phyloP scores from a whole-genome alignment of 1,140 invertebrate genomes.

The Teleopsis dalmanni region DNA sequence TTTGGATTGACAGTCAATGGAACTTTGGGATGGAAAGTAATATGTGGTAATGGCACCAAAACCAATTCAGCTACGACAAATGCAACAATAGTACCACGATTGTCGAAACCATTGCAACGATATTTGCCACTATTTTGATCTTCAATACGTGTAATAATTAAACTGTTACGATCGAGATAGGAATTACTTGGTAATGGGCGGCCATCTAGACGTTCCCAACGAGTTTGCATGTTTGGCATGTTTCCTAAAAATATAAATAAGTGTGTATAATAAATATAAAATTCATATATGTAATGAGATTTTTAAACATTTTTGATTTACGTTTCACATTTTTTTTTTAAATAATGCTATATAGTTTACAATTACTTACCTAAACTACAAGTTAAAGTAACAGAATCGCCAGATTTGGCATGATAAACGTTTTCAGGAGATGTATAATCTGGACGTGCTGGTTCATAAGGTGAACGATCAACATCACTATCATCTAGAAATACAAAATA shows the following conservation, averaged over 20 bases:
- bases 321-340: too few relatives aligned
- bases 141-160: constrained; percentile 57
- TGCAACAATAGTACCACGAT: constrained; percentile 37
- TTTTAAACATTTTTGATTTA: too few relatives aligned
- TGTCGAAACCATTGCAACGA: constrained; percentile 58
- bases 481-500: too few relatives aligned
- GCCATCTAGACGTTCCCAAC: constrained; percentile 60
- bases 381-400: constrained; percentile 56
- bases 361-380: constrained; percentile 42
- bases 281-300: too few relatives aligned
- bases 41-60: constrained; percentile 53
- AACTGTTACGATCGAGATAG: constrained; percentile 49
- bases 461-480: constrained; percentile 33
- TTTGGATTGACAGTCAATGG: constrained; percentile 67
- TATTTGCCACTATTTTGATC: constrained; percentile 69
- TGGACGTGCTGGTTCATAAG: constrained; percentile 15
- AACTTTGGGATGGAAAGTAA: constrained; percentile 61
- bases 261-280: too few relatives aligned
- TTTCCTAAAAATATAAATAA: too few relatives aligned
- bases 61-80: constrained; percentile 43
- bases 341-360: not conserved
- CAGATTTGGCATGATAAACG: constrained; percentile 48
- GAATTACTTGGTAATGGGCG: constrained; percentile 53
- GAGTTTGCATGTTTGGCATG: not conserved
- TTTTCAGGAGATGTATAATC: not conserved